Percentiles rank a stretch among this genome's conserved stretches.
Evolutionary conservation across 1,140 invertebrate species (phyloP).

Genomic region (Eupeodes corollae): DNA sequence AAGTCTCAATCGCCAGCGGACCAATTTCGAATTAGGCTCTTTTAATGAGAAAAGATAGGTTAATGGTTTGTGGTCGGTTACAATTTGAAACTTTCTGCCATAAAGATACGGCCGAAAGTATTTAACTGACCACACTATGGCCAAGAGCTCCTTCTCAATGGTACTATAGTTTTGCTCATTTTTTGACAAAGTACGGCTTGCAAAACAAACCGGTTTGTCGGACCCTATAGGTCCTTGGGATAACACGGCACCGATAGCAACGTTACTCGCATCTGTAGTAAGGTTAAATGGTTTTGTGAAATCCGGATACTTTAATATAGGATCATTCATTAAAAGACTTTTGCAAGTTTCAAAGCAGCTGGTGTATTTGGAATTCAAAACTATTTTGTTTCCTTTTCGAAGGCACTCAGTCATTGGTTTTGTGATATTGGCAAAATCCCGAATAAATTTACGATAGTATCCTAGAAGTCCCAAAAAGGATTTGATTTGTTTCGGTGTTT

Average conservation of each 20-base stretch:
- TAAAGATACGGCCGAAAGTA: constrained; percentile 36
- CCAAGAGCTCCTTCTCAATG: constrained; percentile 31
- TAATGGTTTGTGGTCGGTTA: constrained; percentile 7
- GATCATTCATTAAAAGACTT: constrained; percentile 13
- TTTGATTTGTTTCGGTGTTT: too few species aligned
- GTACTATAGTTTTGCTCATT: constrained; percentile 31
- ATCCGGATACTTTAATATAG: constrained; percentile 29
- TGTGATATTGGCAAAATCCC: too few species aligned
- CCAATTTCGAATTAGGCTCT: constrained; percentile 19
- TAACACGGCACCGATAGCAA: constrained; percentile 16
- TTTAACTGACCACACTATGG: constrained; percentile 33
- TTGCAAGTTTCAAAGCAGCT: constrained; percentile 16
- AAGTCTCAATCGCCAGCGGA: constrained; percentile 15
- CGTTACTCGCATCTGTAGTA: constrained; percentile 17
- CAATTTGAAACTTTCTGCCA: constrained; percentile 19
- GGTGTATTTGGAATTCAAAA: too few species aligned
- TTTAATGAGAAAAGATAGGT: constrained; percentile 35
- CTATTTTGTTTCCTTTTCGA: too few species aligned
- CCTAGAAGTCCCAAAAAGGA: too few species aligned
- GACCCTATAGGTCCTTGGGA: constrained; percentile 18
- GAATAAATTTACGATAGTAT: too few species aligned
- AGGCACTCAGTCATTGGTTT: too few species aligned
- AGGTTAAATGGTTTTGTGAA: constrained; percentile 23
- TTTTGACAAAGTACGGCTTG: constrained; percentile 30
- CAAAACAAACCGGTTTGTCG: constrained; percentile 31